Base-by-base conservation (phyloP, 2,113 vertebrate genomes). In the Chunga burmeisteri region DNA sequence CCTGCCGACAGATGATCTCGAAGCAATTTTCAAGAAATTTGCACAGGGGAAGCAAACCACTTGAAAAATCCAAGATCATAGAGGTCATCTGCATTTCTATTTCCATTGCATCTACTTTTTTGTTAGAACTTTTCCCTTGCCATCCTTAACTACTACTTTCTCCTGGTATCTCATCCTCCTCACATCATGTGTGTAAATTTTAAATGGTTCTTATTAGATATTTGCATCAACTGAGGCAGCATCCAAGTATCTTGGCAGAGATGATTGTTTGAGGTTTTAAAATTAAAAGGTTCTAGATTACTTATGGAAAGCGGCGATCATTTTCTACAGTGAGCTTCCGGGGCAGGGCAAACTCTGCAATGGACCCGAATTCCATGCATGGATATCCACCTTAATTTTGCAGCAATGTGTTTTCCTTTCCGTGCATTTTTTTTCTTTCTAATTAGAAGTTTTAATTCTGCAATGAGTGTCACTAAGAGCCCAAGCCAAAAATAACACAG, bases 371-470 rank as follows among this genome's bases (percentile, higher is more conserved):
- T 56, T 82, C 53, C 29, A 20, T 38, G 38, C 93, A 91, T 90
- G 95, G 95, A 93, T 55, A 93, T 34, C 89, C 74, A 91, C 93
- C 90, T 91, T 85, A 82, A 95, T 72, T 91, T 53, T 93, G 74
- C 66, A 77, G 70, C 78, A 66, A 79, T 29, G 20, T 62, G 56
- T 49, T 94, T 92, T 91, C 61, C 49, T 91, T 75, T 36, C 19
- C 44, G 84, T 63, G 82, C 27, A 2, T 77, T 67, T 78, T 85
- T 90, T 93, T 72, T 90, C 61, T 88, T 93, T 85, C 77, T 93
- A 96, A 97, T 97, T 96, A 96, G 84, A 94, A 95, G 87, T 93
- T 97, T 94, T 96, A 95, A 95, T 96, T 91, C 67, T 95, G 89
- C 93, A 81, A 47, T 34, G 89, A 97, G 81, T 83, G 86, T 91